Evolutionary conservation across 1,140 invertebrate genomes (phyloP).

Genomic region (Brachionus asplanchnoidis): DNA sequence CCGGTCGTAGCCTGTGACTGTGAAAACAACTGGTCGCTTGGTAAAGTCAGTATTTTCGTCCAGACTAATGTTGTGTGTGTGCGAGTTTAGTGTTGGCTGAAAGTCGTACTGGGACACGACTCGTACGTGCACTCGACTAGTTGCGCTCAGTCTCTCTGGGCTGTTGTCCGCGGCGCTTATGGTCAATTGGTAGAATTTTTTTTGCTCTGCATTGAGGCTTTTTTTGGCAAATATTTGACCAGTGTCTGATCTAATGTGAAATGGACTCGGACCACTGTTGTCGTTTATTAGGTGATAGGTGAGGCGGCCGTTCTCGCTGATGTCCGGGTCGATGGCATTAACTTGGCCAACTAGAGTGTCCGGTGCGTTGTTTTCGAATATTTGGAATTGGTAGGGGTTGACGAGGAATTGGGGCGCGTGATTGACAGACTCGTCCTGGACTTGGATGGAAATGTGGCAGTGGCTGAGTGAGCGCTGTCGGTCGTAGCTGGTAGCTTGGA

Average conservation of each 20-base stretch:
- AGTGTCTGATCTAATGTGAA: constrained; percentile 38
- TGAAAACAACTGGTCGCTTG: background rate
- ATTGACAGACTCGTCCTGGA: background rate
- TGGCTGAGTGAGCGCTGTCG: background rate
- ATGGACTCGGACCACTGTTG: background rate
- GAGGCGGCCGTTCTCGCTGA: background rate
- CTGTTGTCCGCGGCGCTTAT: background rate
- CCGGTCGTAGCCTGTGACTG: background rate
- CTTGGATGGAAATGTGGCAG: background rate
- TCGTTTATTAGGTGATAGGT: constrained; percentile 24
- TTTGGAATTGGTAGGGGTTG: background rate
- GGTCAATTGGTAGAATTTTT: background rate
- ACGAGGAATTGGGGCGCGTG: background rate
- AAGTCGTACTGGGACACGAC: background rate
- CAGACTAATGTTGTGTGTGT: background rate
- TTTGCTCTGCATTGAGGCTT: background rate
- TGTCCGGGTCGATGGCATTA: background rate
- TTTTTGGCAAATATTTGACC: constrained; percentile 36
- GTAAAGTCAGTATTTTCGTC: constrained; percentile 26
- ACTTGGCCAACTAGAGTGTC: background rate
- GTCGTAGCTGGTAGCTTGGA: background rate
- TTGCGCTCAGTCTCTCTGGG: background rate
- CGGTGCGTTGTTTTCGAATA: constrained; percentile 18
- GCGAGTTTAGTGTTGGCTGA: background rate
- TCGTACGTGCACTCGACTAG: background rate